Evolutionary conservation across 2,113 vertebrate species (phyloP), one percentile per base, ranked within the genome.

Genomic region (Alosa alosa): DNA sequence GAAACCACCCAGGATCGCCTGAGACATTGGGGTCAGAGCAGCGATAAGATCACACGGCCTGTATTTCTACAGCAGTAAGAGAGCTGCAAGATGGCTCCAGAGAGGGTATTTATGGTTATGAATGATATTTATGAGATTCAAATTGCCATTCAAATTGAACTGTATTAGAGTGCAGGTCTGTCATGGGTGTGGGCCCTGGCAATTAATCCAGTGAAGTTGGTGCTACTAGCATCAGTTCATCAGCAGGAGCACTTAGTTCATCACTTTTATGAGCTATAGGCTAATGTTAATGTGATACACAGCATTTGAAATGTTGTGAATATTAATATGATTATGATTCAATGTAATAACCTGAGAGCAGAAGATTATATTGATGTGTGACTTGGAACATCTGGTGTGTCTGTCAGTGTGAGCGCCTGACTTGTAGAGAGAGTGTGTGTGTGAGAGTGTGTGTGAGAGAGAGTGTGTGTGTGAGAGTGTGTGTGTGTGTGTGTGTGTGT

Each of bases 1-100:
- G 90, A 97, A 97, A 81, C 96, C 96, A 0, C 90, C 92, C 87
- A 97, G 92, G 90, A 98, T 96, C 57, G 96, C 94, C 97, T 97
- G 86, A 22, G 41, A 36, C 47, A 39, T 46, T 45, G 39, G 72
- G 75, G 10, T 83, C 20, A 82, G 5, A 52, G 0, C 55, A 64
- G 72, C 15, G 60, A 83, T 36, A 81, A 9, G 72, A 49, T 44
- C 46, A 81, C n/a, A 84, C 46, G 50, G 36, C 22, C 60, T 50
- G 44, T 49, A 49, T 49, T 49, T 49, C 47, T 49, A 49, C 7
- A 49, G 47, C 47, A 49, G 47, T 49, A 9, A 10, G 8, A 49
- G 11, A 49, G 7, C 47, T 49, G 47, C 11, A 49, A 9, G 8
- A 49, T 9, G 47, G 1, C 47, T 13, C 31, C 31, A 49, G 2